Conservation (phyloP, 2,797 vertebrate species). For the Microctenopoma lineatum region DNA sequence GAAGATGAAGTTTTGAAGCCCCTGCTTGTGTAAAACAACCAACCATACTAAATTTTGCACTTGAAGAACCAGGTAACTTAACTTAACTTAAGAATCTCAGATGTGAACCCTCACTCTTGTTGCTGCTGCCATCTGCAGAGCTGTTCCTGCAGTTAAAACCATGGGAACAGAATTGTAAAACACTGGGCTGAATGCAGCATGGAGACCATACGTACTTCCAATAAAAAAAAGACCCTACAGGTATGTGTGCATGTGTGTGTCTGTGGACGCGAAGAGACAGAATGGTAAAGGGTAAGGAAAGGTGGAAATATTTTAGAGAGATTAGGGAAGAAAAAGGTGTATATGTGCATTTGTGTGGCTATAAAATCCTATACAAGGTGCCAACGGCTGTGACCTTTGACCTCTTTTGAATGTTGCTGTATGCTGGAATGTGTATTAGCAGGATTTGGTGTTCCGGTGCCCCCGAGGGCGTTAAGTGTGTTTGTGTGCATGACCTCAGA, state of each 20-base stretch:
- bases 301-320: constrained; percentile 46
- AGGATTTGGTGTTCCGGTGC: constrained; percentile 75
- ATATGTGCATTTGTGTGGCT: constrained; percentile 39
- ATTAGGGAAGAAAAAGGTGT: constrained; percentile 45
- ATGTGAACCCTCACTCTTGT: constrained; percentile 3
- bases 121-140: constrained; percentile 18
- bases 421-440: constrained; percentile 76
- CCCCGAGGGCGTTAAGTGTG: constrained; percentile 47
- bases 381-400: constrained; percentile 73
- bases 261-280: constrained; percentile 13
- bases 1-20: background rate
- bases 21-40: background rate
- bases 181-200: constrained; percentile 67
- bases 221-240: constrained; percentile 59
- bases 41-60: background rate
- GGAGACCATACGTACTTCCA: constrained; percentile 64
- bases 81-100: background rate
- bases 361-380: constrained; percentile 77
- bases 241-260: constrained; percentile 27
- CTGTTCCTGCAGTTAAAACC: constrained; percentile 54
- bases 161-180: constrained; percentile 80
- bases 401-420: constrained; percentile 69
- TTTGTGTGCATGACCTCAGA: constrained; percentile 71
- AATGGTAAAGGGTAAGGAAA: constrained; percentile 31
- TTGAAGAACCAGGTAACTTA: background rate